Conservation (phyloP, 1,140 invertebrate genomes). For the Anagrus nilaparvatae region DNA sequence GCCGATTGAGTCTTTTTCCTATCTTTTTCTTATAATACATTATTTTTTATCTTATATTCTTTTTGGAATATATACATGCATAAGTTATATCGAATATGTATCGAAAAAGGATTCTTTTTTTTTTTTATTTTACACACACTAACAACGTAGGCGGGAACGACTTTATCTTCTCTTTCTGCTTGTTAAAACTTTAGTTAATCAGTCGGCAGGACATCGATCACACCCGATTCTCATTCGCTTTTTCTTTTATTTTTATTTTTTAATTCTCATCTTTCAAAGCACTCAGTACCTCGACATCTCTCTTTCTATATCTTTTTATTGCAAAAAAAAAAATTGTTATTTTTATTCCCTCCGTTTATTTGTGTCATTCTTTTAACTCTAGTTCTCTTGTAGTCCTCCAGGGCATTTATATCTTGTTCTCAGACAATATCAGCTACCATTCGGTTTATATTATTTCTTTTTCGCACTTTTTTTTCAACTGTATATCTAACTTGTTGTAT, state of each 20-base stretch:
- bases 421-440: no score
- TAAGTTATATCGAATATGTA: no score
- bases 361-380: conserved; percentile 7
- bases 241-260: no score
- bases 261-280: conserved; percentile 9
- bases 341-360: no score
- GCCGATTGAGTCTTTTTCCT: no score
- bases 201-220: conserved; percentile 21
- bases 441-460: neutral
- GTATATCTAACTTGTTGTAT: conserved; percentile 12
- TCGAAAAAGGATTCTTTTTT: no score
- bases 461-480: neutral
- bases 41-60: no score
- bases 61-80: no score
- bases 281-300: neutral
- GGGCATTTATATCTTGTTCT: conserved; percentile 11
- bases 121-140: no score
- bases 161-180: conserved; percentile 15
- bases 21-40: no score
- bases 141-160: conserved; percentile 15
- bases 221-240: conserved; percentile 17
- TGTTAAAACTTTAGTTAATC: conserved; percentile 25
- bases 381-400: conserved; percentile 2
- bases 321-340: no score
- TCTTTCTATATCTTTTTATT: conserved; percentile 1